Base-by-base conservation (phyloP, 2,113 vertebrate genomes). In the Ailuropoda melanoleuca region DNA sequence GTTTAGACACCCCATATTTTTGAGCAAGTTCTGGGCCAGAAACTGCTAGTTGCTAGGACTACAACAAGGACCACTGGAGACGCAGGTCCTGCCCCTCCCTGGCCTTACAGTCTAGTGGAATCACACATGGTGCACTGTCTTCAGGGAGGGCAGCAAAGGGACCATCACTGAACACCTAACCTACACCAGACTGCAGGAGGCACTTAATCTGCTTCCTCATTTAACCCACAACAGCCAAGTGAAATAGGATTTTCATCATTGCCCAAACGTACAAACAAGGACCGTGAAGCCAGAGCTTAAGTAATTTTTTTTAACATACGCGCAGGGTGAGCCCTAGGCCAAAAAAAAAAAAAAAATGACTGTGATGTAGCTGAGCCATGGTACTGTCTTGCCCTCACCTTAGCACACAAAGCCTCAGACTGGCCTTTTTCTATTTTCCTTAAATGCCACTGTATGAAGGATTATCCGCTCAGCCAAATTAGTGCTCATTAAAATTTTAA, bases 401-500 rank as follows among this genome's bases (percentile, higher is more conserved):
- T 29, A 9, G 37, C 56, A 70, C 64, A 62, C 31, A 75, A 1
- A 72, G 34, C 15, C 39, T 15, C 84, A 50, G 10, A 37, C 4
- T 31, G 34, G 39, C 37, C 29, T 53, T 83, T 77, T 31, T 55
- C 53, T 90, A 7, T 77, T 77, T 24, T 94, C 66, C 46, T 84
- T 31, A 94, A 80, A 88, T 60, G 55, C 12, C 10, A 31, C 29
- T 29, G 4, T 11, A 58, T 72, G 34, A 93, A 84, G 55, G 17
- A 43, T 87, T 37, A 88, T 37, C 72, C 66, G 66, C 48, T 78
- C 60, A 58, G 29, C 13, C 48, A 92, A 56, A 95, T 0, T 46
- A 55, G 4, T 66, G 39, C 31, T 83, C 80, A 50, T 58, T 90
- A 74, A 93, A 55, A 74, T 43, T 93, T 90, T 86, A 95, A 75